Conservation (phyloP, 2,888 invertebrate genomes). For the Fragum sueziense region DNA sequence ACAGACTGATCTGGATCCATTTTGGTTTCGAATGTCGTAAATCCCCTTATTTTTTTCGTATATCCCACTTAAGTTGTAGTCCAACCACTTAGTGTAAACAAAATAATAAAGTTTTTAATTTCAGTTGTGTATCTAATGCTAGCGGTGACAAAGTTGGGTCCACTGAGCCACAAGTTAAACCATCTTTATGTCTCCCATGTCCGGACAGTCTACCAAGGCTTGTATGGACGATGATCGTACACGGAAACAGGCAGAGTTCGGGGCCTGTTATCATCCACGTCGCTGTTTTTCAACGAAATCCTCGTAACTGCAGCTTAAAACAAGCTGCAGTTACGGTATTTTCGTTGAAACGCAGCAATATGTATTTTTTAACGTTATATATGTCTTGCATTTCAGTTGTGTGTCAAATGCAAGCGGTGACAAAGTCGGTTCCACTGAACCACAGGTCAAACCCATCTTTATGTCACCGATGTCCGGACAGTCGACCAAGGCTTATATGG, state of each 20-base stretch:
- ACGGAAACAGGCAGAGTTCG: conserved; percentile 45
- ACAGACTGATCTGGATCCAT: no score
- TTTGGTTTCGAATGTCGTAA: no score
- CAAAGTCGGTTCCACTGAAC: conserved; percentile 18
- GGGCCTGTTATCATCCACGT: no score
- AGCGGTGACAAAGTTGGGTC: conserved; percentile 32
- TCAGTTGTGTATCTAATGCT: conserved; percentile 45
- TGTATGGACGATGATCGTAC: conserved; percentile 54
- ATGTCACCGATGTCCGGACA: conserved; percentile 26
- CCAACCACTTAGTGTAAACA: no score
- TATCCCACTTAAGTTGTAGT: no score
- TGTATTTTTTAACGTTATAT: no score
- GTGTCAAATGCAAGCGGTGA: conserved; percentile 45
- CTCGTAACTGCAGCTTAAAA: no score
- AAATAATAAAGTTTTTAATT: no score
- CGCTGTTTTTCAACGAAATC: no score
- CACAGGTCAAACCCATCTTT: conserved; percentile 26
- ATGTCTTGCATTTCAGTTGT: conserved; percentile 54
- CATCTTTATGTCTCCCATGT: conserved; percentile 24
- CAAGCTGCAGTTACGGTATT: no score
- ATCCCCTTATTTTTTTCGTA: no score
- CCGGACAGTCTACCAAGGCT: conserved; percentile 26
- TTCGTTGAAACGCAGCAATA: no score
- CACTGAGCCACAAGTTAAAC: conserved; percentile 20
- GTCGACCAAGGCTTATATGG: conserved; percentile 43